phyloP scores from a whole-genome alignment of 2,888 invertebrate genomes.

The Metellina segmentata region DNA sequence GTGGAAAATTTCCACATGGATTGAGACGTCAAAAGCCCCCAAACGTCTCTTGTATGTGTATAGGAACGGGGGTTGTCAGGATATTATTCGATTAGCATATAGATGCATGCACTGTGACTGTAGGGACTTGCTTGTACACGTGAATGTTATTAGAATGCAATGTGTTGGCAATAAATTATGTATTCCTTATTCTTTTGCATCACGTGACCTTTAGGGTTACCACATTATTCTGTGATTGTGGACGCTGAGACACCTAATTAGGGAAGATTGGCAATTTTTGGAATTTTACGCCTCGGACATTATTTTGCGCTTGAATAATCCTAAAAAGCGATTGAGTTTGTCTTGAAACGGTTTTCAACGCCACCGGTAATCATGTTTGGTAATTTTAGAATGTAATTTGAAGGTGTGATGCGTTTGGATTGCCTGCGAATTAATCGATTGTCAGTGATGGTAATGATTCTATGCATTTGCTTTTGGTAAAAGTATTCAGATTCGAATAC shows the following conservation, averaged over 20 bases:
- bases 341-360: neutral
- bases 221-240: neutral
- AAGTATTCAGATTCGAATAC: too few relatives aligned
- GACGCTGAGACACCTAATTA: neutral
- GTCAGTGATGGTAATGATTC: too few relatives aligned
- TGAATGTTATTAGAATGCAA: conserved; percentile 43
- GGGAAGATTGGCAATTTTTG: neutral
- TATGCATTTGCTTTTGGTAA: too few relatives aligned
- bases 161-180: conserved; percentile 73
- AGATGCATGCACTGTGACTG: conserved; percentile 43
- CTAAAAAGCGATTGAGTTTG: neutral
- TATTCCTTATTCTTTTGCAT: conserved; percentile 62
- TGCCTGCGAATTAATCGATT: neutral
- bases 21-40: conserved; percentile 65
- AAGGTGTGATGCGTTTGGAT: neutral
- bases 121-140: conserved; percentile 7
- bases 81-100: conserved; percentile 73
- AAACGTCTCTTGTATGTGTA: conserved; percentile 10
- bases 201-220: conserved; percentile 52
- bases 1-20: conserved; percentile 12
- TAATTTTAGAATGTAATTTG: neutral
- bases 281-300: neutral
- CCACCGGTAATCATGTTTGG: neutral
- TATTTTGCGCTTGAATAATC: neutral
- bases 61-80: conserved; percentile 6